phyloP scores from a whole-genome alignment of 2,888 invertebrate species.

The Lamellibrachia satsuma region DNA sequence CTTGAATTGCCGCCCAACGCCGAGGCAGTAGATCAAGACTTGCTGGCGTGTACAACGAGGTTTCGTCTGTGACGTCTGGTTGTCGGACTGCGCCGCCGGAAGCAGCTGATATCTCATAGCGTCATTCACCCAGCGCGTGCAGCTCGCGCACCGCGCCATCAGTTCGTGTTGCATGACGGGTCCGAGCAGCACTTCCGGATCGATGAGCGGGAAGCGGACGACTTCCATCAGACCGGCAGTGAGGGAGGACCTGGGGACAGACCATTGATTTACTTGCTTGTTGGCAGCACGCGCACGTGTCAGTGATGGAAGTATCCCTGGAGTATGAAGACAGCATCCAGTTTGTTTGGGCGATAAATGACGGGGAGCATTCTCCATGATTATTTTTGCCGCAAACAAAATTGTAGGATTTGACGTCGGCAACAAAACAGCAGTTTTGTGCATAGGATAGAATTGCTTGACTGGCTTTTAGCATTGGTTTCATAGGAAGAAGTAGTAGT shows the following conservation, averaged over 20 bases:
- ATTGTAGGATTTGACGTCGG: too few species aligned
- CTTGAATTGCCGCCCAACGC: conserved; percentile 33
- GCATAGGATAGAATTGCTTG: too few species aligned
- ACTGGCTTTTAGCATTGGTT: too few species aligned
- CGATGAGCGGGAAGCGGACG: conserved; percentile 35
- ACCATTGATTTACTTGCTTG: too few species aligned
- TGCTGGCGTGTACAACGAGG: conserved; percentile 34
- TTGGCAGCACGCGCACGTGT: too few species aligned
- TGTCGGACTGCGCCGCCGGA: conserved; percentile 24
- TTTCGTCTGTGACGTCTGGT: conserved; percentile 34
- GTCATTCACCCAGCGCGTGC: conserved; percentile 32
- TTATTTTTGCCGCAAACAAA: too few species aligned
- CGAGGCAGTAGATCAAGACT: conserved; percentile 35
- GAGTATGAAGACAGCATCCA: too few species aligned
- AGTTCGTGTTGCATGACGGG: conserved; percentile 26
- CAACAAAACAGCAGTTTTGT: too few species aligned
- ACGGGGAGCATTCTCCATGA: too few species aligned
- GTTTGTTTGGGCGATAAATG: too few species aligned
- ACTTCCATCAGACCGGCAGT: conserved; percentile 31
- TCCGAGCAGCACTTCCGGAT: conserved; percentile 25
- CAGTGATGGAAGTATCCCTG: too few species aligned
- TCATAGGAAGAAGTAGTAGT: too few species aligned
- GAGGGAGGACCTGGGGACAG: background rate
- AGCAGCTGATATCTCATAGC: conserved; percentile 39
- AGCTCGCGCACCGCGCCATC: conserved; percentile 26